Evolutionary conservation across 1,140 invertebrate genomes (phyloP).

Genomic region (Pseudomyrmex dendroicus): DNA sequence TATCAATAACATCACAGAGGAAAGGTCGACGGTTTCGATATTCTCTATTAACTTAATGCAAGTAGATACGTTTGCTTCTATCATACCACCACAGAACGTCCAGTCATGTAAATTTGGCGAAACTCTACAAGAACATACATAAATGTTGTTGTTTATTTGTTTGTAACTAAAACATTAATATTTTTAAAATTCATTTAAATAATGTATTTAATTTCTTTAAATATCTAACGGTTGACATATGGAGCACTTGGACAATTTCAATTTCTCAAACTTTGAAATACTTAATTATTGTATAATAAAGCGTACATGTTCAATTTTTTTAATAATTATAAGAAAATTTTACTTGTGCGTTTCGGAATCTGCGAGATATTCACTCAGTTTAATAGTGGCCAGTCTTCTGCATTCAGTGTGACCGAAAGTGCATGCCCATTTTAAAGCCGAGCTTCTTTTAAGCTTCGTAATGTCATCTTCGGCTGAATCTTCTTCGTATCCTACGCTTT

Average conservation of each 20-base stretch:
- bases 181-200: too few relatives aligned
- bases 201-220: background rate
- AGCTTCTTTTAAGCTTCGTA: slow-evolving; percentile 53
- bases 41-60: background rate
- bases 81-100: slow-evolving; percentile 21
- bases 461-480: slow-evolving; percentile 50
- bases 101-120: background rate
- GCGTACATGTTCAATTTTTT: background rate
- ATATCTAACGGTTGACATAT: too few relatives aligned
- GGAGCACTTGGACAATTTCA: background rate
- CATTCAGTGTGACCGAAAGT: slow-evolving; percentile 68
- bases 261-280: too few relatives aligned
- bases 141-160: background rate
- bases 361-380: slow-evolving; percentile 63
- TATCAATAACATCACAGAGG: background rate
- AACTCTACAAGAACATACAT: slow-evolving; percentile 1
- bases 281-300: too few relatives aligned
- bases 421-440: slow-evolving; percentile 68
- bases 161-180: too few relatives aligned
- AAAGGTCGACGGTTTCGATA: too few relatives aligned
- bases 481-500: too few relatives aligned
- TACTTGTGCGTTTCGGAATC: slow-evolving; percentile 59
- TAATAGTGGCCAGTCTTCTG: slow-evolving; percentile 55
- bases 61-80: slow-evolving; percentile 22
- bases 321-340: background rate